Evolutionary conservation across 2,888 invertebrate genomes (phyloP).

Genomic region (Miltochrista miniata): DNA sequence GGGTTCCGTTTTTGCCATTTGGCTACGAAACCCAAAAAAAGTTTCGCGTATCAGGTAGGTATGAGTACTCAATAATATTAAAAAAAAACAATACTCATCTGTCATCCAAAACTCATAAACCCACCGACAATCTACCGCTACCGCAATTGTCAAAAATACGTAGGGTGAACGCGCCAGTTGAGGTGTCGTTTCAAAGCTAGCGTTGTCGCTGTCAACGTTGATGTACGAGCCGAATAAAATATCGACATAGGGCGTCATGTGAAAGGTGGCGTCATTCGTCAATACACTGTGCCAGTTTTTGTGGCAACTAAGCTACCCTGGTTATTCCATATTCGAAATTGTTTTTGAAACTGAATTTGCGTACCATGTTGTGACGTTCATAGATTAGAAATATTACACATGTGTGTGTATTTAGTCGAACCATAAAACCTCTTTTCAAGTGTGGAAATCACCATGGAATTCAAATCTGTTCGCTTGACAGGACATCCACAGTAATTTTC

Average conservation of each 20-base stretch:
- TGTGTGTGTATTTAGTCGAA: too few species aligned
- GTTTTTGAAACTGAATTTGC: slow-evolving; percentile 32
- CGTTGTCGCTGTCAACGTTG: slow-evolving; percentile 54
- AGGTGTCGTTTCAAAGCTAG: slow-evolving; percentile 28
- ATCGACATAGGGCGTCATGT: slow-evolving; percentile 39
- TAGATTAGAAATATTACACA: background rate
- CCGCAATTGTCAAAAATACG: slow-evolving; percentile 18
- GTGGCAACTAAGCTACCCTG: slow-evolving; percentile 25
- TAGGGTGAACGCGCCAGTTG: slow-evolving; percentile 31
- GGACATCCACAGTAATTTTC: too few species aligned
- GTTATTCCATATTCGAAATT: slow-evolving; percentile 49
- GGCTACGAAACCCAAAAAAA: too few species aligned
- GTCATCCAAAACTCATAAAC: background rate
- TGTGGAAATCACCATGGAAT: too few species aligned
- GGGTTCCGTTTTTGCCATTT: too few species aligned
- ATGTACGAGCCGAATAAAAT: slow-evolving; percentile 55
- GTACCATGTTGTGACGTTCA: slow-evolving; percentile 11
- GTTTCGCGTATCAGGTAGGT: too few species aligned
- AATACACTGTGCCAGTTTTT: slow-evolving; percentile 48
- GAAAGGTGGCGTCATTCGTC: slow-evolving; percentile 57
- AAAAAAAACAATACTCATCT: background rate
- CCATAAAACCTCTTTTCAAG: too few species aligned
- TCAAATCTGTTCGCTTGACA: too few species aligned
- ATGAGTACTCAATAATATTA: background rate
- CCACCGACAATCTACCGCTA: slow-evolving; percentile 4